phyloP scores from a whole-genome alignment of 2,113 vertebrate species.

The Carettochelys insculpta region DNA sequence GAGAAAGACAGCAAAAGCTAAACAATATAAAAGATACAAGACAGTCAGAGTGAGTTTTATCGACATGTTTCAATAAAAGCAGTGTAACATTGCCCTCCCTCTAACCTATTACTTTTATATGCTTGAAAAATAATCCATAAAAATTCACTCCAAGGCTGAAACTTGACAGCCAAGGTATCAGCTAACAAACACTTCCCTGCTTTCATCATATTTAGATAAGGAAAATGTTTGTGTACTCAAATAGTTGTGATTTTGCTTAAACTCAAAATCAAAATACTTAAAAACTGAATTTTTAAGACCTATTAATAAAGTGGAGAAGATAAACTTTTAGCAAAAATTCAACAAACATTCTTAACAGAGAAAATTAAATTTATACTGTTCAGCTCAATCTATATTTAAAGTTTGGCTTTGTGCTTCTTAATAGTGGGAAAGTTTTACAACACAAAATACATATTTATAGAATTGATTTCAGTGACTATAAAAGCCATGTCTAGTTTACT shows the following conservation, averaged over 20 bases:
- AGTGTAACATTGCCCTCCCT: neutral
- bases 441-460: neutral
- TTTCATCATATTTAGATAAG: neutral
- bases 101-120: constrained; percentile 1
- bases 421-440: neutral
- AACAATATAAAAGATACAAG: constrained; percentile 25
- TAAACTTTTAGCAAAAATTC: neutral
- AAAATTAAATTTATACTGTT: neutral
- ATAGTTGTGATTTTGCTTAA: neutral
- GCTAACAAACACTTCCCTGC: neutral
- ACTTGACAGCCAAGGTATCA: constrained; percentile 8
- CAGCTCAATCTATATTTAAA: neutral
- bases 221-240: neutral
- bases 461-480: neutral
- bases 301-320: neutral
- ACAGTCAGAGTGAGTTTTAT: constrained; percentile 24
- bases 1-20: constrained; percentile 4
- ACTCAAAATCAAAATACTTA: neutral
- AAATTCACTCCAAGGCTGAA: constrained; percentile 15
- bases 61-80: neutral
- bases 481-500: neutral
- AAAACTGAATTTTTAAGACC: neutral
- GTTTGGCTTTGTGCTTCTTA: neutral
- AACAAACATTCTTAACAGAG: neutral
- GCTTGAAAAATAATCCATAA: constrained; percentile 45